Conservation (phyloP, 2,113 vertebrate species). For the Nothocercus nigrocapillus region DNA sequence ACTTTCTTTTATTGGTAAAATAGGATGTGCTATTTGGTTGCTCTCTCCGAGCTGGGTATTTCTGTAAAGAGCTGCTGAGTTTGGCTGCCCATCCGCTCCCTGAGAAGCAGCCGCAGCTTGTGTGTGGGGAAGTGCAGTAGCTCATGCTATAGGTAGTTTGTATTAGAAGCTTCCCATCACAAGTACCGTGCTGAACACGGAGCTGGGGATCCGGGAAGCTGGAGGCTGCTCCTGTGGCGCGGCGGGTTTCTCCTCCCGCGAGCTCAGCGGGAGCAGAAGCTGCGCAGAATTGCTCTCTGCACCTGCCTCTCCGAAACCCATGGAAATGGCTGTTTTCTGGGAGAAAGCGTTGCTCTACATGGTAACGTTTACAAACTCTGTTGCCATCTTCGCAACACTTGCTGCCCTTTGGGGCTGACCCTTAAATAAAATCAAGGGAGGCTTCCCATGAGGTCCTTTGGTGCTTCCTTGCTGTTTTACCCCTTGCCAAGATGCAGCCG, state of each 20-base stretch:
- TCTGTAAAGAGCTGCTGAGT: not conserved
- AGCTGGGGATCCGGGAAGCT: not conserved
- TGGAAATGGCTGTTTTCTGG: not conserved
- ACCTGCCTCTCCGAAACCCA: too few relatives aligned
- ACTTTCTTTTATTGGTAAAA: not conserved
- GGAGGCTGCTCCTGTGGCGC: not conserved
- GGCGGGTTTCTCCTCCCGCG: not conserved
- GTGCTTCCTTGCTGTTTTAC: not conserved
- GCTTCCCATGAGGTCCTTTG: not conserved
- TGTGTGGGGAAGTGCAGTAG: not conserved
- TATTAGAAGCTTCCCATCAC: not conserved
- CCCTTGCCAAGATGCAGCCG: not conserved
- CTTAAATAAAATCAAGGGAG: not conserved
- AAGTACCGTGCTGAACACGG: not conserved
- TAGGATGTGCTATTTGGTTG: not conserved
- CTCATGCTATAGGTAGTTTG: not conserved
- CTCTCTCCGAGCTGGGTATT: not conserved
- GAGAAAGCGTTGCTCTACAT: accelerated
- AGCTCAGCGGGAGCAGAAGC: not conserved
- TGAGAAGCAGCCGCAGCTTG: accelerated
- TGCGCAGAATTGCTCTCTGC: not conserved
- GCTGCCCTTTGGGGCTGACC: not conserved
- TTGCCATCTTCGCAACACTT: not conserved
- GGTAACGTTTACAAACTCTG: not conserved
- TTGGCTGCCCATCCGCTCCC: not conserved